phyloP scores from a whole-genome alignment of 2,888 invertebrate genomes.

The Orchesella flavescens region DNA sequence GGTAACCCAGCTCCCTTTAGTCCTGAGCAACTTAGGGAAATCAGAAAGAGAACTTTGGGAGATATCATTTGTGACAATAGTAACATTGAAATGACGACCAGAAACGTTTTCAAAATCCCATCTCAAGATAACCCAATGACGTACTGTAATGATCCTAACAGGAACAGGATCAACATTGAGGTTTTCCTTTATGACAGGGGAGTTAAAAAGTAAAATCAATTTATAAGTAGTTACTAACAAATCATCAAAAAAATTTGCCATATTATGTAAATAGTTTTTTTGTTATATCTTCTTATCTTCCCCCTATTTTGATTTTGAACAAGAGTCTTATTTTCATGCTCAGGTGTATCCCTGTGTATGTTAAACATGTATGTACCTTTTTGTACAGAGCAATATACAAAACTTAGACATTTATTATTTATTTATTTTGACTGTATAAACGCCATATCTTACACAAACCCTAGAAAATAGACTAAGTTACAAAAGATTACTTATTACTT shows the following conservation, averaged over 20 bases:
- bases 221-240: background rate
- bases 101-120: conserved; percentile 70
- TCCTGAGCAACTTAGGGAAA: conserved; percentile 68
- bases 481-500: background rate
- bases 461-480: conserved; percentile 8
- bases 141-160: conserved; percentile 69
- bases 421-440: conserved; percentile 42
- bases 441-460: background rate
- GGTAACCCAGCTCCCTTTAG: conserved; percentile 63
- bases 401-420: conserved; percentile 36
- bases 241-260: background rate
- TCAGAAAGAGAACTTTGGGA: conserved; percentile 67
- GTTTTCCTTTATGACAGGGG: conserved; percentile 69
- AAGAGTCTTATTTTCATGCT: conserved; percentile 37
- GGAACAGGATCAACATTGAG: conserved; percentile 69
- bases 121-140: conserved; percentile 68
- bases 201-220: conserved; percentile 42
- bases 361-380: conserved; percentile 49
- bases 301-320: background rate
- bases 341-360: conserved; percentile 44
- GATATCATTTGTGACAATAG: conserved; percentile 70
- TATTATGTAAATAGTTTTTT: background rate
- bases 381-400: conserved; percentile 41
- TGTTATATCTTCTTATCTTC: background rate
- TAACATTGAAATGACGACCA: conserved; percentile 67